Conservation (phyloP, 2,888 invertebrate species). For the Microctonus hyperodae region DNA sequence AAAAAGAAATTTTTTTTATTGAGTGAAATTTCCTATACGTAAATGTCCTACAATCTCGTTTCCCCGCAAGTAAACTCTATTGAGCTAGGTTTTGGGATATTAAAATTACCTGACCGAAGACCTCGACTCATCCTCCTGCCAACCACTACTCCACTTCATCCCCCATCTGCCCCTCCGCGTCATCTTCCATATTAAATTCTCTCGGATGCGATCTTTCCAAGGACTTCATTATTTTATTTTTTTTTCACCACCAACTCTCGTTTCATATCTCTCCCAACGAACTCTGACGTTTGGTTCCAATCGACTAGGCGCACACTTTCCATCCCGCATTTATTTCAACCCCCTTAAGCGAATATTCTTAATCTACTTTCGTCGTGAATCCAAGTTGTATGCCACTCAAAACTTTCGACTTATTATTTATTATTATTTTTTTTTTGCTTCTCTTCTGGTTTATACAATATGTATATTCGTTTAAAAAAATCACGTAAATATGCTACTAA, state of each 20-base stretch:
- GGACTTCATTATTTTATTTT: constrained; percentile 8
- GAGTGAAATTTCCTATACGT: constrained; percentile 12
- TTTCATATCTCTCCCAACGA: constrained; percentile 29
- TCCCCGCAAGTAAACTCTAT: constrained; percentile 32
- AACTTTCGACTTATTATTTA: constrained; percentile 11
- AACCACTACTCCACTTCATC: neutral
- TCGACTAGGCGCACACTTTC: constrained; percentile 11
- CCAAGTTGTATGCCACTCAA: neutral
- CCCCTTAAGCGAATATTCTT: constrained; percentile 1
- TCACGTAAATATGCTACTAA: neutral
- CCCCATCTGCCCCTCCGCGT: constrained; percentile 6
- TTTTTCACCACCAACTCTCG: constrained; percentile 19
- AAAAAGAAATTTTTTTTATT: neutral
- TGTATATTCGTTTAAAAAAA: neutral
- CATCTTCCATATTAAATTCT: constrained; percentile 37
- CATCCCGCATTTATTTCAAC: neutral
- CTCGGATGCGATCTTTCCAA: constrained; percentile 28
- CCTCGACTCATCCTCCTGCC: constrained; percentile 2
- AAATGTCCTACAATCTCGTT: constrained; percentile 23
- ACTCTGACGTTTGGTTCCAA: constrained; percentile 25
- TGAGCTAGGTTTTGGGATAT: constrained; percentile 39
- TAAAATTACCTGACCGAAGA: constrained; percentile 42
- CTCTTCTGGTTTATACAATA: neutral
- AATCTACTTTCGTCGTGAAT: constrained; percentile 7
- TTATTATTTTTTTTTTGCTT: neutral